Evolutionary conservation across 2,113 vertebrate species (phyloP), one percentile per base, ranked within the genome.

Genomic region (Chiloscyllium plagiosum): DNA sequence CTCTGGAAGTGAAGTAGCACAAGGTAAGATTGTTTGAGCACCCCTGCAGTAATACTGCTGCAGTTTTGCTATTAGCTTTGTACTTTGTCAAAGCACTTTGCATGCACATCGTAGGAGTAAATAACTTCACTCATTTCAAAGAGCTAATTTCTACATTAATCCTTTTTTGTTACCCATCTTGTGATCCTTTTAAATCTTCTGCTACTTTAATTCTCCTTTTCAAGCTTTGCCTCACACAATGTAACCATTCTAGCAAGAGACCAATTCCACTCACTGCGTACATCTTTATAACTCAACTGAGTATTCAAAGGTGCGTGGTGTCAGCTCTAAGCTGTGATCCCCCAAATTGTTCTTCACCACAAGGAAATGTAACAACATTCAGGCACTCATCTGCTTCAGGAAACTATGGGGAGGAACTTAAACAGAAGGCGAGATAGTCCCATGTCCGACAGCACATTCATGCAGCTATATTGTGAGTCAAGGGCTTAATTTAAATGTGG

Each of bases 1-100:
- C 97, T 99, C 99, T 26, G 99, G 99, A 96, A 99, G 99, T 95
- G 99, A 99, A 98, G 98, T 97, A 78, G 99, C 98, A 96, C 99
- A 99, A 98, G 99, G 99, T 99, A 97, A 98, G 96, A 33, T 33
- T 69, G 5, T 33, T 68, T 86, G 47, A 80, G 15, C 2, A 96
- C 96, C 65, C 96, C 56, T 95, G 10, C 0, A 95, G 42, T 95
- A 33, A 50, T 13, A 95, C 42, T 95, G 94, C 42, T 68, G 94
- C 47, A 95, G 26, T 47, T 72, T 47, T 76, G 47, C 69, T 13
- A 7, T 29, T 4, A 15, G 8, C 42, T 52, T 70, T 52, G 17
- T 70, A 52, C 13, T 76, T 76, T 37, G n/a, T 26, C 29, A 65
- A 13, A 42, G 47, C 52, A 95, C 0, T 52, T 50, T 47, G 50